phyloP scores from a whole-genome alignment of 2,797 vertebrate genomes.

The Cyclura pinguis region DNA sequence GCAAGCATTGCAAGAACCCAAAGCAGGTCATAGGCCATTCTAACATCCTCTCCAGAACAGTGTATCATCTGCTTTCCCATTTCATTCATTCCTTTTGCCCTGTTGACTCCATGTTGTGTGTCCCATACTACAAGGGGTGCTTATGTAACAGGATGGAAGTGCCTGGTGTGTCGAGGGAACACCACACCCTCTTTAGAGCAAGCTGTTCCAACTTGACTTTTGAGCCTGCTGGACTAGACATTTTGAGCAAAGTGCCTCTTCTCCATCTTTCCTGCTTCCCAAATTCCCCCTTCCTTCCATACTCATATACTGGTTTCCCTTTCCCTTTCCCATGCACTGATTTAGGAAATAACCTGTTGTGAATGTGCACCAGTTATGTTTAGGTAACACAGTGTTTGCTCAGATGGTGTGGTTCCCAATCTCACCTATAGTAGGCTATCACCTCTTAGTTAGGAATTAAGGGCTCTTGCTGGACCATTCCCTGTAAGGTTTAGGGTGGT shows the following conservation, averaged over 20 bases:
- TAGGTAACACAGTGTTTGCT: background rate
- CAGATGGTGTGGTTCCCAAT: background rate
- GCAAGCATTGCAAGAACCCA: background rate
- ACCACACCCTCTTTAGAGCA: background rate
- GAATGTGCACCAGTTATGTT: background rate
- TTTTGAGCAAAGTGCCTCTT: conserved; percentile 17
- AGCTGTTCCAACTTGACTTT: conserved; percentile 10
- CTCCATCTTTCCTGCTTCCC: background rate
- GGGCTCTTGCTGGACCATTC: background rate
- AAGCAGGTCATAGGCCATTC: background rate
- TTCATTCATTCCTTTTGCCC: background rate
- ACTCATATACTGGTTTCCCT: background rate
- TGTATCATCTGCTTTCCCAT: background rate
- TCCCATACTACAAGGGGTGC: background rate
- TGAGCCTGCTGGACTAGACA: background rate
- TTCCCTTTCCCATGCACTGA: background rate
- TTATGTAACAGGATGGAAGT: background rate
- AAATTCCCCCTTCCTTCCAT: background rate
- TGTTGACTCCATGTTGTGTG: background rate
- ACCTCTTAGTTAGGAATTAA: background rate
- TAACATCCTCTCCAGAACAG: background rate
- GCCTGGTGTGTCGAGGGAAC: conserved; percentile 6
- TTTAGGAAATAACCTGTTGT: conserved; percentile 1
- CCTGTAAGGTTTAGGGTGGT: background rate
- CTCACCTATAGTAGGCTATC: background rate